A percentile compares a stretch with the other conserved stretches of the same genome.
phyloP scores from a whole-genome alignment of 92 coral and sea anemone genomes.

The Meandrina meandrites region DNA sequence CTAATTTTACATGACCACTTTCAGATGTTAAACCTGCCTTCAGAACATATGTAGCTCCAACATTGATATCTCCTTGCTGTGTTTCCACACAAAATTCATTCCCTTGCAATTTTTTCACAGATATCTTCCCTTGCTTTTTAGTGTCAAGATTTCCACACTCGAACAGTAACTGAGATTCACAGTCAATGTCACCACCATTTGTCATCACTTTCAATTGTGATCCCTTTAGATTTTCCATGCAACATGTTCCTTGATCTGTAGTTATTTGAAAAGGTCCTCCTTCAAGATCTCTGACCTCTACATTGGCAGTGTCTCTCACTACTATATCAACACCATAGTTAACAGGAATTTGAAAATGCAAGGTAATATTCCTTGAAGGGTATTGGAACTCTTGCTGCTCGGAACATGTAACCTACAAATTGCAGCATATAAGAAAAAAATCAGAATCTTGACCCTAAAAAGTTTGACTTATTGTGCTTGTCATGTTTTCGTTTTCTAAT shows the following conservation, averaged over 20 bases:
- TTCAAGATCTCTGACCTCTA: constrained; percentile 61
- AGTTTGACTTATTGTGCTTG: too few species aligned
- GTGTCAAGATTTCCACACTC: constrained; percentile 64
- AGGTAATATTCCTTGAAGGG: constrained; percentile 60
- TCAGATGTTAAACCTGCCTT: constrained; percentile 64
- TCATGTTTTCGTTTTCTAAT: too few species aligned
- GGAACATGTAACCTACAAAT: constrained; percentile 53
- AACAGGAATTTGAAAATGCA: constrained; percentile 69
- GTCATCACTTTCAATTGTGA: constrained; percentile 57
- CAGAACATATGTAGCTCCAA: constrained; percentile 72
- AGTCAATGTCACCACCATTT: constrained; percentile 64
- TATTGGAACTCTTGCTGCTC: constrained; percentile 52
- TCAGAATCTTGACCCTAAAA: too few species aligned
- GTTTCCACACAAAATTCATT: constrained; percentile 66
- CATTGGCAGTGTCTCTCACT: constrained; percentile 63
- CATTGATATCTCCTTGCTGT: constrained; percentile 62
- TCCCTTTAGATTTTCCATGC: constrained; percentile 62
- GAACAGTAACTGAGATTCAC: constrained; percentile 71
- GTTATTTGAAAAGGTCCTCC: constrained; percentile 65
- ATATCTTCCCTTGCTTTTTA: constrained; percentile 63
- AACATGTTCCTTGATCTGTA: constrained; percentile 64
- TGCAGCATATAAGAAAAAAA: background rate
- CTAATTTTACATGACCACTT: constrained; percentile 70
- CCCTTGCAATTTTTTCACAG: constrained; percentile 84
- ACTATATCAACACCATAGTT: constrained; percentile 56